These are phyloP conservation scores for Polyploca ridens DNA, from an alignment of 2,888 invertebrate species.

Conservation along the genomic window DNA sequence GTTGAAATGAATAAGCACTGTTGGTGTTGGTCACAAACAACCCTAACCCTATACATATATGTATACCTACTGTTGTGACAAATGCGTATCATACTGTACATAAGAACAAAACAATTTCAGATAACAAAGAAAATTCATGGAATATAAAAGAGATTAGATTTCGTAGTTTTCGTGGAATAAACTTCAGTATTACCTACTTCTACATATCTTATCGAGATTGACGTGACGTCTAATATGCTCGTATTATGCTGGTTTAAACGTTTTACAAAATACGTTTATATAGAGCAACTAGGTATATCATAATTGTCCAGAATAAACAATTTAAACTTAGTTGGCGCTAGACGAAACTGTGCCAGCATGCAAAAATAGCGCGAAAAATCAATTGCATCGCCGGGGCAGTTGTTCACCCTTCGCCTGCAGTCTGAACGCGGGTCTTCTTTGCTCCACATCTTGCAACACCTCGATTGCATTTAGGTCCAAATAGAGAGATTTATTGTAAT, in stretches of 20 bases:
- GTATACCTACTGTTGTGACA: background rate
- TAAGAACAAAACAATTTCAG: background rate
- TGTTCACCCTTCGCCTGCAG: conserved; percentile 62
- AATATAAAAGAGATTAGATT: background rate
- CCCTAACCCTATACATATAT: background rate
- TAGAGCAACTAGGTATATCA: background rate
- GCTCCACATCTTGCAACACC: conserved; percentile 55
- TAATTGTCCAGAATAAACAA: conserved; percentile 15
- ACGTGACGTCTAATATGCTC: background rate
- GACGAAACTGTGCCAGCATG: conserved; percentile 67
- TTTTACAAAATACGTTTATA: background rate
- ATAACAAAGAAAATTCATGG: background rate
- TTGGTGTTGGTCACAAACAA: too few species aligned
- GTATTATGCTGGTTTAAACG: background rate
- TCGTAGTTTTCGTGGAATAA: background rate
- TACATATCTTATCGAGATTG: background rate
- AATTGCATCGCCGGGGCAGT: conserved; percentile 66
- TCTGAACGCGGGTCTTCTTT: conserved; percentile 59
- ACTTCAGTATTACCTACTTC: background rate
- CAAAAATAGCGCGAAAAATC: conserved; percentile 80
- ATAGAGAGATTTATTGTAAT: conserved; percentile 30
- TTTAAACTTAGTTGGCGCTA: conserved; percentile 31
- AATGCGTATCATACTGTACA: background rate
- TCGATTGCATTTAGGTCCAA: conserved; percentile 17
- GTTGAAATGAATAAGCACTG: too few species aligned